Evolutionary conservation across 2,113 vertebrate genomes (phyloP), one percentile per base, ranked within the genome.

Genomic region (Narcine bancroftii): DNA sequence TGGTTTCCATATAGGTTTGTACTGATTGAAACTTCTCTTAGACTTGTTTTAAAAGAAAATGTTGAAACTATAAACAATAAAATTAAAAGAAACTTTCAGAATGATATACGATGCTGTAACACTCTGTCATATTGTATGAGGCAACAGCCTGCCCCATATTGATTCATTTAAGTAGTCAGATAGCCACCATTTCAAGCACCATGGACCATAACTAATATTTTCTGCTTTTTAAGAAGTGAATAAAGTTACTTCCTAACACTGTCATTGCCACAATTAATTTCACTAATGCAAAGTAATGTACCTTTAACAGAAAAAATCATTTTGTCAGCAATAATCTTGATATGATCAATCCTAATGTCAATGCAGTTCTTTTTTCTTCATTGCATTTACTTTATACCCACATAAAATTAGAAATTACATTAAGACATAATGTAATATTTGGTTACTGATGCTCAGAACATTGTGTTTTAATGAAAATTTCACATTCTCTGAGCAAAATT

Each of bases 391-490:
- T 91, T 91, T 47, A 45, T 91, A 91, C 89, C 65, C 39, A 33
- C 13, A 47, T 39, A 66, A 91, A 69, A 91, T 91, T 91, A 91
- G 60, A 91, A 91, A 91, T 15, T 91, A 69, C 65, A 91, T 91
- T 91, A 91, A 69, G 89, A 91, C 89, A 69, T 91, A 91, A 91
- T 91, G 71, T 69, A 91, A 91, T 91, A 91, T 91, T 91, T 91
- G 89, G 63, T 91, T 91, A 91, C 89, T 91, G 89, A 91, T 91
- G 89, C 89, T 91, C 89, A 91, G 89, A 71, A 91, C 89, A 91
- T 91, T 91, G 63, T 91, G 89, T 91, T 91, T 91, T 91, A 91
- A 91, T 91, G 89, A 91, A 91, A 91, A 91, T 91, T 91, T 91
- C 39, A 39, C 47, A 91, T 91, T 71, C 89, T 47, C 33, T 29